These are phyloP conservation scores for Enteromius treurensis DNA, from an alignment of 2,797 vertebrate species.

Conservation along the genomic window DNA sequence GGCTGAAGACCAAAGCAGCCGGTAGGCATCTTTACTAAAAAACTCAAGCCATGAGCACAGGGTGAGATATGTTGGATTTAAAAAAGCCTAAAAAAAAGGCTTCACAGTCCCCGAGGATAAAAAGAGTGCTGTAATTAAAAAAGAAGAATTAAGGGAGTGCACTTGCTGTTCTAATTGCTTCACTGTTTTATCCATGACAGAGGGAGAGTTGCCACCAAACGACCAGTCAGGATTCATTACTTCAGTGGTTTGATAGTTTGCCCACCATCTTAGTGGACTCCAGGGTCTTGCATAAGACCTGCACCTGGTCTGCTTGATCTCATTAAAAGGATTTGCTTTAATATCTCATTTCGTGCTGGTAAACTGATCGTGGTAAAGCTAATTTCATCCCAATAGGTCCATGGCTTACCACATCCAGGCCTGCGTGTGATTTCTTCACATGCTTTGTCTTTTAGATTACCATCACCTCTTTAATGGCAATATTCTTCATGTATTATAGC, in stretches of 20 bases:
- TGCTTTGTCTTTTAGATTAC: slow-evolving; percentile 11
- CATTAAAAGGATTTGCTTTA: slow-evolving; percentile 30
- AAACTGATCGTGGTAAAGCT: slow-evolving; percentile 7
- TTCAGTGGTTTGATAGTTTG: slow-evolving; percentile 45
- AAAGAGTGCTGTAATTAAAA: slow-evolving; percentile 54
- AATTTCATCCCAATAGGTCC: background rate
- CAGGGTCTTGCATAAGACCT: slow-evolving; percentile 35
- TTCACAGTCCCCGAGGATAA: slow-evolving; percentile 38
- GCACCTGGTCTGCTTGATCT: slow-evolving; percentile 43
- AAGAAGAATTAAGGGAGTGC: slow-evolving; percentile 48
- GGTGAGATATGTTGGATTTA: slow-evolving; percentile 42
- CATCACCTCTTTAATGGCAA: slow-evolving; percentile 19
- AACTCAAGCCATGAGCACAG: slow-evolving; percentile 44
- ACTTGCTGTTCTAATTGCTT: slow-evolving; percentile 48
- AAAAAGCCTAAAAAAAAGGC: background rate
- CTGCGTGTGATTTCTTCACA: slow-evolving; percentile 21
- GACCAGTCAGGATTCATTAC: slow-evolving; percentile 37
- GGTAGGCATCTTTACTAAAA: slow-evolving; percentile 9
- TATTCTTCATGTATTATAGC: slow-evolving; percentile 15
- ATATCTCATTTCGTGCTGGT: slow-evolving; percentile 18
- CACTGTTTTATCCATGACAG: slow-evolving; percentile 48
- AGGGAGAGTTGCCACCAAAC: slow-evolving; percentile 38
- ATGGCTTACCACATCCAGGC: background rate
- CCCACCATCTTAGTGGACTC: slow-evolving; percentile 42
- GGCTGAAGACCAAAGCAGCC: background rate